Base-by-base conservation (phyloP, 2,888 invertebrate species). In the Andrena hattorfiana region DNA sequence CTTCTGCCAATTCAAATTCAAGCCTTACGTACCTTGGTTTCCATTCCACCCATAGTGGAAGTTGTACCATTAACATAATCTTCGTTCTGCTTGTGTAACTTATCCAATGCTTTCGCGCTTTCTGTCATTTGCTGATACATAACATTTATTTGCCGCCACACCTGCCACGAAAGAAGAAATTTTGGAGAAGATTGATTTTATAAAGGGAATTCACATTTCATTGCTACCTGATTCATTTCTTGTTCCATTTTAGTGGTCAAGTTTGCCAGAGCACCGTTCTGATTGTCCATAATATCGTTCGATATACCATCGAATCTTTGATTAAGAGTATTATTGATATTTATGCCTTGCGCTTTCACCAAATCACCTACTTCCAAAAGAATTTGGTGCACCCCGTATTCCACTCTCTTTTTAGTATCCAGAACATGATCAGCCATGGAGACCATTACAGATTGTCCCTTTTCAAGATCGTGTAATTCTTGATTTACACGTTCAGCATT, bases 121-220 rank as follows among this genome's bases (percentile, higher is more conserved):
- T 96, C 96, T 42, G 96, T 96, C 91, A 98, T 96, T 92, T 98
- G 97, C 90, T 97, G 96, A 93, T 97, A 97, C 97, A 98, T 97
- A 76, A 97, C 97, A 84, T 98, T 97, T 88, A 98, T 98, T 94
- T 98, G 98, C 28, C 98, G 95, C 98, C 98, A 98, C 20, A 98
- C 98, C 94, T 93, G 32, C 16, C 80, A 49, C 6, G 48, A 76
- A 67, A 71, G 32, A 70, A 30, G 23, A 78, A 7, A 13, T 59
- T 51, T 26, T 23, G n/a, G 10, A 23, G 20, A 42, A 23, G 2
- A 63, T 66, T 35, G 1, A 66, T 67, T 26, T 32, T 23, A n/a
- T 42, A 8, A 26, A 64, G 30, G 35, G 26, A 4, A 20, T 35
- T 28, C 30, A n/a, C 16, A 1, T 79, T 42, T 42, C 4, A 71